phyloP scores from a whole-genome alignment of 2,113 vertebrate genomes.

The Phyllostomus hastatus region DNA sequence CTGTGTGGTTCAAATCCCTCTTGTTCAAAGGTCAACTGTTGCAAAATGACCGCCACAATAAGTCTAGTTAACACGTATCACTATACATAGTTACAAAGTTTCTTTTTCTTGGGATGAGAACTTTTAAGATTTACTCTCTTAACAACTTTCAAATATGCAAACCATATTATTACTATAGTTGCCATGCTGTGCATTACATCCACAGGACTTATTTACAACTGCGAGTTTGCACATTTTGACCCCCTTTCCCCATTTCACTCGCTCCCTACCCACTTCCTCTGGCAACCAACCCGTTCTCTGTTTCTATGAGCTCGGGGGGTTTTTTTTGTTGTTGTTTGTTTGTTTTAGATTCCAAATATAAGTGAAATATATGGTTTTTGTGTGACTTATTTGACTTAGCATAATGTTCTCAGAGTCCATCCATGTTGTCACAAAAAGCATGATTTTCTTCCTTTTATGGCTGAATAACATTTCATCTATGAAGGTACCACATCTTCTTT shows the following conservation, averaged over 20 bases:
- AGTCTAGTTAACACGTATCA: background rate
- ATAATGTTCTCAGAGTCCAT: background rate
- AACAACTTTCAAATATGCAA: background rate
- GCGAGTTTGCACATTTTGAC: background rate
- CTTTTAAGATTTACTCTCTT: background rate
- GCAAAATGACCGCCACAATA: background rate
- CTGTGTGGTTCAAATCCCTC: background rate
- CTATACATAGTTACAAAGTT: background rate
- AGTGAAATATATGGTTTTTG: background rate
- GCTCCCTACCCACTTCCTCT: background rate
- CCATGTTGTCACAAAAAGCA: background rate
- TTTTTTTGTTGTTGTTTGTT: background rate
- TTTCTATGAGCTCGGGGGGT: background rate
- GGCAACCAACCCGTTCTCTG: background rate
- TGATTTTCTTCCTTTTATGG: background rate
- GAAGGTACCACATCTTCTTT: background rate
- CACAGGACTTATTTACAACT: background rate
- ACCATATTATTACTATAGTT: background rate
- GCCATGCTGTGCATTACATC: background rate
- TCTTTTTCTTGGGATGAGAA: background rate
- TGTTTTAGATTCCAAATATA: background rate
- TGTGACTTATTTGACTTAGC: background rate
- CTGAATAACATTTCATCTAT: background rate
- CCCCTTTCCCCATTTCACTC: background rate
- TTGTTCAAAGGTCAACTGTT: background rate